Conservation (phyloP, 2,888 invertebrate species). For the Netelia inedita region DNA sequence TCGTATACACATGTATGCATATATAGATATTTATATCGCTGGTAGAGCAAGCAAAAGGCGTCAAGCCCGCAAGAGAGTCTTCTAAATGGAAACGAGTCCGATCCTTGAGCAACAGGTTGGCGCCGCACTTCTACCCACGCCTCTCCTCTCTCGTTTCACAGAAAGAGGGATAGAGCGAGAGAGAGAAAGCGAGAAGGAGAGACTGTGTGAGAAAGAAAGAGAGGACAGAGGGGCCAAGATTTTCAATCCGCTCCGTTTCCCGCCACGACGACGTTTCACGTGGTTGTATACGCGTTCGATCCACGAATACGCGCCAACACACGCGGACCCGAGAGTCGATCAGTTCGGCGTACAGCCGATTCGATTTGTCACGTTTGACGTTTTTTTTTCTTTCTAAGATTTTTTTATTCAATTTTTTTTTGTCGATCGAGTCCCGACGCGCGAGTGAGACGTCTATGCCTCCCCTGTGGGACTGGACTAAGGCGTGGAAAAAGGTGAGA, state of each 20-base stretch:
- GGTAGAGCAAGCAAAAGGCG: slow-evolving; percentile 48
- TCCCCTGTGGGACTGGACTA: slow-evolving; percentile 20
- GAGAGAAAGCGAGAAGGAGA: slow-evolving; percentile 2
- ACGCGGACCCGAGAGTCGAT: slow-evolving; percentile 33
- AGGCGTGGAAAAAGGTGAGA: slow-evolving; percentile 43
- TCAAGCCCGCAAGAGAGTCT: slow-evolving; percentile 62
- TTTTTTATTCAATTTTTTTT: background rate
- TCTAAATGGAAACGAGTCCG: slow-evolving; percentile 80
- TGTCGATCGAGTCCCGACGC: slow-evolving; percentile 43
- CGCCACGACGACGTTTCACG: slow-evolving; percentile 49
- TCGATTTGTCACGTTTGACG: slow-evolving; percentile 66
- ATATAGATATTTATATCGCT: slow-evolving; percentile 16
- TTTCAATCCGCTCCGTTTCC: slow-evolving; percentile 78
- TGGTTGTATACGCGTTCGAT: slow-evolving; percentile 30
- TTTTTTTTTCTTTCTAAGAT: background rate
- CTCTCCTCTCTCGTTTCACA: slow-evolving; percentile 45
- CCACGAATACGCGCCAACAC: slow-evolving; percentile 18
- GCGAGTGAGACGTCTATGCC: slow-evolving; percentile 52
- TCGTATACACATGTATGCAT: slow-evolving; percentile 10
- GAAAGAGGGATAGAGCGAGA: slow-evolving; percentile 15
- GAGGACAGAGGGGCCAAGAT: slow-evolving; percentile 74
- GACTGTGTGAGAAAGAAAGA: background rate
- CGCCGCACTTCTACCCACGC: slow-evolving; percentile 83
- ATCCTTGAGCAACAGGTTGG: slow-evolving; percentile 85
- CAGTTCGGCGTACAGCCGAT: slow-evolving; percentile 64